phyloP scores from a whole-genome alignment of 2,888 invertebrate genomes.

The Cotesia congregata region DNA sequence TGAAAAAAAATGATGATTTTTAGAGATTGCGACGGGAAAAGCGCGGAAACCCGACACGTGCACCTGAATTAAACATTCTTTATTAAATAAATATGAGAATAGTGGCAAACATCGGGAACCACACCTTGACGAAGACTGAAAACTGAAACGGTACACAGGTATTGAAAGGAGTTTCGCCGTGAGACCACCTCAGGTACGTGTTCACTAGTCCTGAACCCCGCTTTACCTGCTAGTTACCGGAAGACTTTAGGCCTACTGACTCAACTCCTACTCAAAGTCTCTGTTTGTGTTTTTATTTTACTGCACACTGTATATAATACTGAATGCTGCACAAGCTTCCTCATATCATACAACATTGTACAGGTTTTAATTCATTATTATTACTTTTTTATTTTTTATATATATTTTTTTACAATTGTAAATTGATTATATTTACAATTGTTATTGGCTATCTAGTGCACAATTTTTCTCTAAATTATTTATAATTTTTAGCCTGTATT shows the following conservation, averaged over 20 bases:
- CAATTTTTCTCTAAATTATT: too few species aligned
- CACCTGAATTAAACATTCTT: too few species aligned
- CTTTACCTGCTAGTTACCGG: slow-evolving; percentile 45
- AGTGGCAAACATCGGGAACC: slow-evolving; percentile 54
- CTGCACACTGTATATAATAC: too few species aligned
- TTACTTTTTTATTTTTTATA: too few species aligned
- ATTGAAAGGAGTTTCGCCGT: slow-evolving; percentile 55
- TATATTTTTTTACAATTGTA: too few species aligned
- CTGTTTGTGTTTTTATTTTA: too few species aligned
- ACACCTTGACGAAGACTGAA: slow-evolving; percentile 65
- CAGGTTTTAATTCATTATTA: background rate
- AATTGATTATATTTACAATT: too few species aligned
- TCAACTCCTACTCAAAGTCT: slow-evolving; percentile 4
- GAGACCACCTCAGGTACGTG: slow-evolving; percentile 25
- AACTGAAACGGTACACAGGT: slow-evolving; percentile 48
- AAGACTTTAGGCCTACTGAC: slow-evolving; percentile 37
- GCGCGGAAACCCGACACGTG: background rate
- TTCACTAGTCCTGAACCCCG: slow-evolving; percentile 39
- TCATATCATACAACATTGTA: background rate
- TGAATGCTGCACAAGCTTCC: background rate
- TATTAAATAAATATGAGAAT: too few species aligned
- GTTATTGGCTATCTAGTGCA: too few species aligned
- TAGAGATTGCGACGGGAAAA: background rate
- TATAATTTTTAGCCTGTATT: too few species aligned
- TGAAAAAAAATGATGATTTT: background rate